Base-by-base conservation (phyloP, 1,140 invertebrate genomes). In the Charaxes varanes region DNA sequence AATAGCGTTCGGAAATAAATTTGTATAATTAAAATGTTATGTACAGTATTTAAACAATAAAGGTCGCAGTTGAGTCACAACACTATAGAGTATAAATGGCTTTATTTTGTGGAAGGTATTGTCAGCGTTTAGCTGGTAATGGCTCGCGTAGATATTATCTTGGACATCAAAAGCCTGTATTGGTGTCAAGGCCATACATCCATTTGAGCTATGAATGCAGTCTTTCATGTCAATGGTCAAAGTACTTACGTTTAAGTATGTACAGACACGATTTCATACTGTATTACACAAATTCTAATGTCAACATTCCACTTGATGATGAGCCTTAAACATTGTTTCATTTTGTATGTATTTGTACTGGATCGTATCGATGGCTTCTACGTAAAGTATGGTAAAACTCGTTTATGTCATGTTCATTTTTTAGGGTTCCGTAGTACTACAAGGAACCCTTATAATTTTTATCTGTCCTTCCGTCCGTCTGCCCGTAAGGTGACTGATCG, bases 91-190 rank as follows among this genome's bases (percentile, higher is more conserved):
- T 2, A 34, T 23, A 23, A 27, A 27, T 14, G 28, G 17, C 2
- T 12, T 23, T 27, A 46, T 34, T 47, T 36, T 51, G 36, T 55
- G 41, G 41, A 31, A 43, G 41, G 59, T 48, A 73, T 69, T 73
- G 71, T 71, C 68, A 56, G 52, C 48, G 52, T 46, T 49, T 37
- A 21, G 59, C 36, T 48, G 62, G 44, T 66, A 71, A 69, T 62
- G 60, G 50, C 62, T 68, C 64, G 63, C 51, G 47, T 63, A 63
- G 65, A 76, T 72, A 40, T 63, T 64, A 78, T 78, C 65, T 67
- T n/a, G n/a, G n/a, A n/a, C n/a, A n/a, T n/a, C 47, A 63, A 66
- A 61, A 62, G 37, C 41, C 43, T 49, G 45, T 53, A 79, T 72
- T 61, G 38, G 42, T 78, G 78, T 69, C 72, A 82, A 78, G 78